Evolutionary conservation across 2,113 vertebrate species (phyloP), one percentile per base, ranked within the genome.

Genomic region (Cathartes aura): DNA sequence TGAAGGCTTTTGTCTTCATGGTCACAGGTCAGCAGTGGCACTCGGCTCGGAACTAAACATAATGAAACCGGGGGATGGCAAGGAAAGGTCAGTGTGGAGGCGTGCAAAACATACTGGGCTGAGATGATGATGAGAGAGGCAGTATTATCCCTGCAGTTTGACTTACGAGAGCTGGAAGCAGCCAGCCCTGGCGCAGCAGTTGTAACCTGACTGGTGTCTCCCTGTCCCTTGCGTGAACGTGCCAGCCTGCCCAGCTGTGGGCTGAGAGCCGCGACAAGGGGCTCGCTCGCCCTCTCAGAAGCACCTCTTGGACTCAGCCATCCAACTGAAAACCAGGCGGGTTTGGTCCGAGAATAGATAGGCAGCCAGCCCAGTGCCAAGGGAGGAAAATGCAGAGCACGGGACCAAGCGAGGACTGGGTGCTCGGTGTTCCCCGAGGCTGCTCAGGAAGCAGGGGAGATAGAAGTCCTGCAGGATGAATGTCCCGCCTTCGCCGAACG

Each of bases 401-500:
- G 13, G n/a, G 21, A 47, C n/a, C n/a, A 38, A 34, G 59, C 6
- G 1, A 34, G 29, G 20, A 14, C 22, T 15, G 36, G 30, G 32
- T 17, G 50, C 19, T 58, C 5, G 3, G 16, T 32, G 64, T 34
- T 47, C 21, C 50, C 24, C 3, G 0, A 27, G 60, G 32, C 40
- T 45, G 24, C 50, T 38, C 1, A 0, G 50, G 34, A 68, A 58
- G 52, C 42, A 68, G 79, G 15, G 34, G 23, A 38, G 40, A 32
- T 12, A 12, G 6, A 19, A 38, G 9, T 40, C 42, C 34, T 32
- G 21, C 17, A 26, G 64, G 16, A 34, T 8, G 42, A 24, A 16
- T 5, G n/a, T 21, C 80, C 27, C 1, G 0, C 32, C 6, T 34
- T 32, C 2, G 3, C 53, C 1, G 0, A 59, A 38, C 0, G 1